A percentile compares a stretch with the other conserved stretches of the same genome.
phyloP scores from a whole-genome alignment of 2,888 invertebrate species.

The Microctonus brassicae region DNA sequence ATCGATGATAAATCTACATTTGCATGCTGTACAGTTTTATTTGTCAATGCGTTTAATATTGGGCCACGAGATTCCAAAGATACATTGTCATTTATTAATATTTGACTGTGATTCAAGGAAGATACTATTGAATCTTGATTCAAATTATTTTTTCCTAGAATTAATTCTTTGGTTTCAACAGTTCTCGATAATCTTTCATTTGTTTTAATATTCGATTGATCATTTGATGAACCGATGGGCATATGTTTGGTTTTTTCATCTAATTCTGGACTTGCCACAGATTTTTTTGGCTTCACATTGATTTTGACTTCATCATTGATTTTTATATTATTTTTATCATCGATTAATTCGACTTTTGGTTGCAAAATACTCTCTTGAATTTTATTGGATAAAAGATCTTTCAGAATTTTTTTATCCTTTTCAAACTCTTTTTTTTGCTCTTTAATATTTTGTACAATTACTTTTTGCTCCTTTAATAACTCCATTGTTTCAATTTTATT shows the following conservation, averaged over 20 bases:
- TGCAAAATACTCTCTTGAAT: constrained; percentile 43
- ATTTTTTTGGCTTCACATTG: background rate
- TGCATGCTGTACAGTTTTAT: constrained; percentile 41
- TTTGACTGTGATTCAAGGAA: constrained; percentile 26
- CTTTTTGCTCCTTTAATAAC: constrained; percentile 78
- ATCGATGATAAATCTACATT: constrained; percentile 31
- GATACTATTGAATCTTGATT: constrained; percentile 1
- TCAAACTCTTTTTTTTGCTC: constrained; percentile 72
- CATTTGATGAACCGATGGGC: background rate
- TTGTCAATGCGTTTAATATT: constrained; percentile 57
- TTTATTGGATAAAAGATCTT: constrained; percentile 34
- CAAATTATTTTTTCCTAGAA: background rate
- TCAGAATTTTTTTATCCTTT: constrained; percentile 40
- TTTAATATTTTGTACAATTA: constrained; percentile 75
- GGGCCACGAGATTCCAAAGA: constrained; percentile 47
- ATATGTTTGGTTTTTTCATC: constrained; percentile 3
- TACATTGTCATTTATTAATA: constrained; percentile 22
- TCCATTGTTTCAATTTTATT: constrained; percentile 79
- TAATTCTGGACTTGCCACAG: background rate
- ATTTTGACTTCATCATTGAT: background rate
- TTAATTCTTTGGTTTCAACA: background rate
- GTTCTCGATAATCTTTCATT: background rate
- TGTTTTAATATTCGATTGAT: background rate
- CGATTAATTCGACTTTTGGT: background rate
- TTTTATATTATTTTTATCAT: background rate